phyloP scores from a whole-genome alignment of 2,113 vertebrate genomes.

The Rhagologus leucostigma region DNA sequence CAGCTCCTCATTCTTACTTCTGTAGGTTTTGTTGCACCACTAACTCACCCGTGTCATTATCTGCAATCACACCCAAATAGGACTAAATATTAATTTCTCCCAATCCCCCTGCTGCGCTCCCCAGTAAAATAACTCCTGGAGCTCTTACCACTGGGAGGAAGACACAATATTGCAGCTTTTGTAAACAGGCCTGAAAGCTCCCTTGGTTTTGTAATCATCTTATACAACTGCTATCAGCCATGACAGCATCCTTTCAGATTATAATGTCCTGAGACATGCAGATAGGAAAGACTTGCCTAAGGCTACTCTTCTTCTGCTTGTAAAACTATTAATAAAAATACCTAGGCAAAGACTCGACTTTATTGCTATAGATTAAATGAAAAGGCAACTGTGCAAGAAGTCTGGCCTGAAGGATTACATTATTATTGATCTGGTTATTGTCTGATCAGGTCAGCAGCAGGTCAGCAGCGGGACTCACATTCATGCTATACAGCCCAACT shows the following conservation, averaged over 20 bases:
- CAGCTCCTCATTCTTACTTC: background rate
- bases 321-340: constrained; percentile 59
- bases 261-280: background rate
- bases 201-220: background rate
- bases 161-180: background rate
- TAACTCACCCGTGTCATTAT: background rate
- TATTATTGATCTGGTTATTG: constrained; percentile 3
- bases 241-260: constrained; percentile 46
- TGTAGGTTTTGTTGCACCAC: background rate
- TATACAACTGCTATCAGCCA: background rate
- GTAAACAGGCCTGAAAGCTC: constrained; percentile 18
- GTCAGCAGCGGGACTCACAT: background rate
- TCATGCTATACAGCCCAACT: background rate
- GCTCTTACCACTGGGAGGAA: background rate
- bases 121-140: background rate
- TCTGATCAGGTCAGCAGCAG: background rate
- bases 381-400: background rate
- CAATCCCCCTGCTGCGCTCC: background rate
- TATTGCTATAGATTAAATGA: background rate
- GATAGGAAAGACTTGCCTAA: constrained; percentile 30
- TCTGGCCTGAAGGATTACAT: background rate
- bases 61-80: background rate
- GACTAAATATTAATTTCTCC: background rate
- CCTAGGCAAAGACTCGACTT: background rate
- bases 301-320: constrained; percentile 1